These are phyloP conservation scores for Tipula helvola DNA, from an alignment of 2,888 invertebrate genomes.

Conservation along the genomic window DNA sequence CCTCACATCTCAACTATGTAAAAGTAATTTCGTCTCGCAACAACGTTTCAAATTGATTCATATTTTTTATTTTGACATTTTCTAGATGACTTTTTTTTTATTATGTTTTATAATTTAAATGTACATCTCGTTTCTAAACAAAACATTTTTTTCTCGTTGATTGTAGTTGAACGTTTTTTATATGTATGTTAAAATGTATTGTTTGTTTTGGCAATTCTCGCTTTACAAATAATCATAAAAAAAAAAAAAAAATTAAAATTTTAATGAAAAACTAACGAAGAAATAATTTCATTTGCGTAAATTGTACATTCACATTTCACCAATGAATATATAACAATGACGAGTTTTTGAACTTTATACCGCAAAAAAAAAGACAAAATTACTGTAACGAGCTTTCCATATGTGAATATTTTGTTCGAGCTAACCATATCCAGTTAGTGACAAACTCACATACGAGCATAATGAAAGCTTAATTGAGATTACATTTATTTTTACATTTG, in stretches of 20 bases:
- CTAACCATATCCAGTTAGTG: neutral
- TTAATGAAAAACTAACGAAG: neutral
- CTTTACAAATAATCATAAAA: neutral
- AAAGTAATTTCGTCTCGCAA: neutral
- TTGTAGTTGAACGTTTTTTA: neutral
- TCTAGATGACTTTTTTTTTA: neutral
- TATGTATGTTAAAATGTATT: neutral
- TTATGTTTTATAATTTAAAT: neutral
- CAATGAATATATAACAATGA: neutral
- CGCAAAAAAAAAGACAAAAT: neutral
- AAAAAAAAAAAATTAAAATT: neutral
- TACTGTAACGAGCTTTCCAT: neutral
- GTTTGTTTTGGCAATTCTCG: neutral
- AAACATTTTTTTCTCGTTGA: neutral
- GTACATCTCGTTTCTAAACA: neutral
- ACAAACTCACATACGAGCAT: neutral
- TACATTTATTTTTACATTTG: neutral
- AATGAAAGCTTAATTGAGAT: neutral
- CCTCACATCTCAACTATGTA: neutral
- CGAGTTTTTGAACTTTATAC: neutral
- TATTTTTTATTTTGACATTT: neutral
- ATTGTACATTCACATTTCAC: neutral
- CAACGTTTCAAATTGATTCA: neutral
- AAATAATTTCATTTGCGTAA: neutral
- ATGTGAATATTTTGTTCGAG: neutral